phyloP scores from a whole-genome alignment of 2,888 invertebrate genomes.

The Eledone cirrhosa region DNA sequence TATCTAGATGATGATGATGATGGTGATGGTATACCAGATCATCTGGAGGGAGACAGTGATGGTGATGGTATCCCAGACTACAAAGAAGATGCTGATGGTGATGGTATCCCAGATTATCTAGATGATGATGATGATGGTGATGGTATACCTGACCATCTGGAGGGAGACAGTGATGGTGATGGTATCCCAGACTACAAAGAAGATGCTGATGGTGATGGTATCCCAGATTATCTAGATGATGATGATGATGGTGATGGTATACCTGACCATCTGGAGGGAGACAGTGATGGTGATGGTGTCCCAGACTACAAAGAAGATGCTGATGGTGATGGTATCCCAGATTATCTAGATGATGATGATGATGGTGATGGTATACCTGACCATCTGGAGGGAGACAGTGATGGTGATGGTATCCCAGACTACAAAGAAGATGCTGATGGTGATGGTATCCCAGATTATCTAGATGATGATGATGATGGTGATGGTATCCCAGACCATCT shows the following conservation, averaged over 20 bases:
- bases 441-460: conserved; percentile 45
- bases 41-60: conserved; percentile 42
- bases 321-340: conserved; percentile 52
- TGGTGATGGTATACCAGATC: conserved; percentile 51
- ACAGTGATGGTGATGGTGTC: conserved; percentile 47
- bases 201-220: conserved; percentile 43
- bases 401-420: conserved; percentile 60
- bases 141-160: conserved; percentile 45
- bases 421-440: conserved; percentile 50
- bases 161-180: conserved; percentile 42
- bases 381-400: conserved; percentile 40
- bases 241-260: conserved; percentile 53
- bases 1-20: conserved; percentile 42
- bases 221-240: conserved; percentile 39
- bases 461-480: conserved; percentile 52
- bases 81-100: conserved; percentile 50
- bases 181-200: conserved; percentile 40
- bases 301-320: conserved; percentile 45
- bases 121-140: conserved; percentile 54
- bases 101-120: conserved; percentile 44
- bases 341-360: conserved; percentile 41
- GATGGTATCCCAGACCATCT: conserved; percentile 50
- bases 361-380: conserved; percentile 55
- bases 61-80: conserved; percentile 60
- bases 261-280: conserved; percentile 48